Conservation (phyloP, 2,888 invertebrate genomes). For the Macaria notata region DNA sequence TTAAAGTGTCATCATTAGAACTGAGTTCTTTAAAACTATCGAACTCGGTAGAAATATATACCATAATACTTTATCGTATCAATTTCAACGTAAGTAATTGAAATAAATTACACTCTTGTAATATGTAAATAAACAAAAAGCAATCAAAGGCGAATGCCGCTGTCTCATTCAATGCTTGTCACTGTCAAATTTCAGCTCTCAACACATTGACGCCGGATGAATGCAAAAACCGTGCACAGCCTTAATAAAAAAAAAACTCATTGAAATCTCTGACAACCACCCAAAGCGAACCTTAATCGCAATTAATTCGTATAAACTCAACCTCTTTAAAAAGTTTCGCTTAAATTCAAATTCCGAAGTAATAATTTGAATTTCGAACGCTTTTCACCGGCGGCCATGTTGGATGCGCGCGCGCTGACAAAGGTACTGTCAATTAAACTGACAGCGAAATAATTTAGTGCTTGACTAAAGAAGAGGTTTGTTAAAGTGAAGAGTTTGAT, state of each 20-base stretch:
- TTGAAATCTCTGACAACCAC: slow-evolving; percentile 11
- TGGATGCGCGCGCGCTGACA: slow-evolving; percentile 32
- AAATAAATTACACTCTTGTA: too few relatives aligned
- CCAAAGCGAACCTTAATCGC: slow-evolving; percentile 4
- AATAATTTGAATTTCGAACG: slow-evolving; percentile 1
- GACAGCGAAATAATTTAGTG: slow-evolving; percentile 38
- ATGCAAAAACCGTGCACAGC: neutral
- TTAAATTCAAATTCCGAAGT: slow-evolving; percentile 8
- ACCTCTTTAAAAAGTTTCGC: slow-evolving; percentile 9
- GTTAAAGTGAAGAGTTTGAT: slow-evolving; percentile 1
- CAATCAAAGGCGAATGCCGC: slow-evolving; percentile 7
- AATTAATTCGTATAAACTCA: slow-evolving; percentile 10
- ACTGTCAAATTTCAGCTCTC: slow-evolving; percentile 4
- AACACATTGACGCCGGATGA: slow-evolving; percentile 6
- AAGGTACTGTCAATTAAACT: slow-evolving; percentile 59
- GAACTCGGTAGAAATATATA: too few relatives aligned
- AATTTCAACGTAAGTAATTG: too few relatives aligned
- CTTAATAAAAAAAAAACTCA: neutral
- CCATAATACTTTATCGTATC: too few relatives aligned
- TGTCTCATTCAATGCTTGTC: slow-evolving; percentile 14
- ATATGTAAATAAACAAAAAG: neutral
- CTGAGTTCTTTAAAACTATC: too few relatives aligned
- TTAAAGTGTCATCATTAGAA: too few relatives aligned
- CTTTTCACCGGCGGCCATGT: slow-evolving; percentile 26
- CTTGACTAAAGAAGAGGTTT: slow-evolving; percentile 11